phyloP scores from a whole-genome alignment of 2,888 invertebrate species.

The Drosophila picticornis region DNA sequence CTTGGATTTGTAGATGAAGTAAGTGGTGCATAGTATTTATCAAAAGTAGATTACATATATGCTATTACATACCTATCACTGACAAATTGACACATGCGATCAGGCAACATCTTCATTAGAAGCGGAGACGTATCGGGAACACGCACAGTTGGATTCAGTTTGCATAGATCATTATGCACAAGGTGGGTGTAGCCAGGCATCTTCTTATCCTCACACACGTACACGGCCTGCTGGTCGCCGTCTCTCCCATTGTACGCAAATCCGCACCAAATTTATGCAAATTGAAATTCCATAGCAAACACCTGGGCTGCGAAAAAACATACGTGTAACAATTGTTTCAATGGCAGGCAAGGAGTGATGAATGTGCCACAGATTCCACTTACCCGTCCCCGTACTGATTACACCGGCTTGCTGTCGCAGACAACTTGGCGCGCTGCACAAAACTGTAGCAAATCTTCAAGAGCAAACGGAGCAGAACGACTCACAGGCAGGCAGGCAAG shows the following conservation, averaged over 20 bases:
- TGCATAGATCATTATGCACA: conserved; percentile 50
- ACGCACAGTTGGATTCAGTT: conserved; percentile 10
- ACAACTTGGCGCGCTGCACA: conserved; percentile 80
- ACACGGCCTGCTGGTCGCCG: neutral
- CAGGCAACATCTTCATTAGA: conserved; percentile 47
- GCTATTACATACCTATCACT: neutral
- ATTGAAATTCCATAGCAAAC: conserved; percentile 76
- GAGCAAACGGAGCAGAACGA: conserved; percentile 8
- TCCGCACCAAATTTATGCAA: conserved; percentile 79
- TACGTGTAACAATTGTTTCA: conserved; percentile 63
- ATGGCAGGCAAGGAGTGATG: conserved; percentile 59
- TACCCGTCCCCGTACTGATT: conserved; percentile 29
- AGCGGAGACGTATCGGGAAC: conserved; percentile 4
- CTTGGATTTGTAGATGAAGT: neutral
- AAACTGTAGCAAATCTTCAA: conserved; percentile 74
- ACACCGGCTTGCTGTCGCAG: conserved; percentile 52
- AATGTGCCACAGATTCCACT: conserved; percentile 55
- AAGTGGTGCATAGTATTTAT: conserved; percentile 3
- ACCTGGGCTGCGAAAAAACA: conserved; percentile 53
- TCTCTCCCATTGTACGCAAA: conserved; percentile 72
- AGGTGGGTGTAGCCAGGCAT: conserved; percentile 33
- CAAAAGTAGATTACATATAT: neutral
- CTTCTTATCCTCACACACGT: conserved; percentile 29
- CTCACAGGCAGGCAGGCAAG: neutral
- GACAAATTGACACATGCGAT: conserved; percentile 15